Conservation (phyloP, 2,888 invertebrate species). For the Sphecodes monilicornis region DNA sequence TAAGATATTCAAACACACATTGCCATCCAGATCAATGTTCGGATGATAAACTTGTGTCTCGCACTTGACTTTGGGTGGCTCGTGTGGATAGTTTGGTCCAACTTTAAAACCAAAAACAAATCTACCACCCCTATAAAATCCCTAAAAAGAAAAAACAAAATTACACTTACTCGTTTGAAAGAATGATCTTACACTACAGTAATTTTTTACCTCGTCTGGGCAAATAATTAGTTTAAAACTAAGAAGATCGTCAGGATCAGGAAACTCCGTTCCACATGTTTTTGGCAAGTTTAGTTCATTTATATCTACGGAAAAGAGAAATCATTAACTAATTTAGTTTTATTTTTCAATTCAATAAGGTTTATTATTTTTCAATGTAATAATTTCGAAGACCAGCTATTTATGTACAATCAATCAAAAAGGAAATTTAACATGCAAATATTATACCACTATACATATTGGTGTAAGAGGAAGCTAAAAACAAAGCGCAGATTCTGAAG, state of each 20-base stretch:
- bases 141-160: conserved; percentile 85
- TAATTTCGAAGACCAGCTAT: neutral
- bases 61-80: conserved; percentile 99
- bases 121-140: conserved; percentile 96
- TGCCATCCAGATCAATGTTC: conserved; percentile 98
- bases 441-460: neutral
- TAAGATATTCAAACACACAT: conserved; percentile 98
- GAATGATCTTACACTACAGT: neutral
- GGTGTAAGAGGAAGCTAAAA: neutral
- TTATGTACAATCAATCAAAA: neutral
- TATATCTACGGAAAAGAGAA: conserved; percentile 90
- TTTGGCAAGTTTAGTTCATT: conserved; percentile 98
- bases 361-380: no score
- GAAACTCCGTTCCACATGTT: conserved; percentile 98
- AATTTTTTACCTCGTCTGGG: conserved; percentile 93
- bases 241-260: conserved; percentile 97
- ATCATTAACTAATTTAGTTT: conserved; percentile 1
- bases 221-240: conserved; percentile 98
- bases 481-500: conserved; percentile 8
- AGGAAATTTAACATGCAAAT: neutral
- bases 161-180: neutral
- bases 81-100: conserved; percentile 98
- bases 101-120: conserved; percentile 99
- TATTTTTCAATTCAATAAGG: neutral
- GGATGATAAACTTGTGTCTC: conserved; percentile 99